Base-by-base conservation (phyloP, 1,140 invertebrate genomes). In the Protaetia brevitarsis region DNA sequence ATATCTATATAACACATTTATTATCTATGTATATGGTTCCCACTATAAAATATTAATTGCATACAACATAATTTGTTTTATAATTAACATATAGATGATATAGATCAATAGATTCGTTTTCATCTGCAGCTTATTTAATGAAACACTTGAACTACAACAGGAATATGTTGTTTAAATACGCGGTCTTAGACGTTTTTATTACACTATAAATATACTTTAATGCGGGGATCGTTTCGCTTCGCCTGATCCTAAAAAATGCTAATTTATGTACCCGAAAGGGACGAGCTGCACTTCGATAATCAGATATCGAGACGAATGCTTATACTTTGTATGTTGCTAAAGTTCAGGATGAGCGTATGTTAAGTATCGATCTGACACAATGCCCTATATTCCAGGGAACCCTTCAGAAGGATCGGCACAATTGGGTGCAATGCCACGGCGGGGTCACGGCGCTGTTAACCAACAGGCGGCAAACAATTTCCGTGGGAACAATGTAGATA, bases 361-460 rank as follows among this genome's bases (percentile, higher is more conserved):
- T 51, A 51, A 19, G 13, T 51, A 51, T 51, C 41, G 41, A 51
- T 51, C 41, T 21, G 41, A 23, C 41, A 51, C 41, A n/a, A 26
- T 51, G 41, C 41, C 41, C 41, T 51, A 51, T 51, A 51, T 51
- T 51, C 41, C 11, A 19, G 41, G 19, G 41, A 51, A 51, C 41
- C 41, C 19, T 51, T 51, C 41, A 51, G 41, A 23, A 51, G 41
- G 26, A 51, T 51, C 41, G 16, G 41, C 7, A 51, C 16, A 51
- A 51, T 51, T 51, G 19, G 41, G 41, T 51, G 11, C 41, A 51
- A 23, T 23, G 41, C 41, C 41, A 23, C 41, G 10, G 41, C 19
- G 19, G 41, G 41, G 41, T 51, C 41, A 51, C 41, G 41, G 41
- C 41, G 41, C 41, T 51, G 41, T 51, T 51, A 51, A 51, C 13